Evolutionary conservation across 2,797 vertebrate genomes (phyloP).

Genomic region (Mastacembelus armatus): DNA sequence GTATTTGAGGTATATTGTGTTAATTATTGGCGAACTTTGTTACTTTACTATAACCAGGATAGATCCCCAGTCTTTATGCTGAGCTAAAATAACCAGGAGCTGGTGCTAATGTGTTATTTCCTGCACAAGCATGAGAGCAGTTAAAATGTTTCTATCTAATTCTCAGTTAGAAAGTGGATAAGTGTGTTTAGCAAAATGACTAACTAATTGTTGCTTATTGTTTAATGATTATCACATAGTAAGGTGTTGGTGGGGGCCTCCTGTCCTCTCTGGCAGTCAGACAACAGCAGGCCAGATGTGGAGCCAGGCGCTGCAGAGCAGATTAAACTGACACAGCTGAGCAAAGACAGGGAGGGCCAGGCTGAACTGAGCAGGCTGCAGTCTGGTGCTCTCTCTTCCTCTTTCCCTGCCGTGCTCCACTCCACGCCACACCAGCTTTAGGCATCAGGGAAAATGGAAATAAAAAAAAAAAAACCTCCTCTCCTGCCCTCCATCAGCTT

Average conservation of each 20-base stretch:
- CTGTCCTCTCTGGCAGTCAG: conserved; percentile 57
- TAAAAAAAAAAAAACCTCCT: conserved; percentile 35
- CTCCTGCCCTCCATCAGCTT: conserved; percentile 55
- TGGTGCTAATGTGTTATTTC: too few species aligned
- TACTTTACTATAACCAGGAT: too few species aligned
- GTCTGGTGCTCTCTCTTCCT: conserved; percentile 59
- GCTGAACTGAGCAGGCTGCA: conserved; percentile 61
- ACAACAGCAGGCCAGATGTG: conserved; percentile 75
- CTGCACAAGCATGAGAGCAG: too few species aligned
- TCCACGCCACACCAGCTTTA: conserved; percentile 57
- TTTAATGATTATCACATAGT: too few species aligned
- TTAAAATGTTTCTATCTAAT: too few species aligned
- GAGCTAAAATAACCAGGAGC: too few species aligned
- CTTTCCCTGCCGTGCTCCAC: conserved; percentile 43
- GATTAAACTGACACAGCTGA: conserved; percentile 72
- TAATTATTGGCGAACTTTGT: too few species aligned
- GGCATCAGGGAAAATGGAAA: conserved; percentile 60
- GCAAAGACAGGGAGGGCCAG: conserved; percentile 46
- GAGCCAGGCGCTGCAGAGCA: conserved; percentile 64
- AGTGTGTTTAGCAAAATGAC: too few species aligned
- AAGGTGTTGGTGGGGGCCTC: conserved; percentile 29
- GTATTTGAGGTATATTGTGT: too few species aligned
- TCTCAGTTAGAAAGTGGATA: too few species aligned
- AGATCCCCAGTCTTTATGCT: too few species aligned
- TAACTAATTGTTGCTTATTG: too few species aligned